phyloP scores from a whole-genome alignment of 2,797 vertebrate genomes.

The Cyprinodon diabolis region DNA sequence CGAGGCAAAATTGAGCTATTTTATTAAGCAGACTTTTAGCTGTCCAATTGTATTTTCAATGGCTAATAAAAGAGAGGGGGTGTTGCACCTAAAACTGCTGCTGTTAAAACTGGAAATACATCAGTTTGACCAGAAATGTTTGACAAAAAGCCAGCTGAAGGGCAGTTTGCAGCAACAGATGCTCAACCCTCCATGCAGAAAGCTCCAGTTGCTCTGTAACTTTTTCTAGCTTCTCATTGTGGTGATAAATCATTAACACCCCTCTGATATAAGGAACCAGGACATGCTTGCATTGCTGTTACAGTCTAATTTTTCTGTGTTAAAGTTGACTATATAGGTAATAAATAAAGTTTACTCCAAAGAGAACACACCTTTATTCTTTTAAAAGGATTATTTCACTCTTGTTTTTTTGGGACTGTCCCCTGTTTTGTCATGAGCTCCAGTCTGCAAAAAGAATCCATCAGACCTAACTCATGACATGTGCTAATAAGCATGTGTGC shows the following conservation, averaged over 20 bases:
- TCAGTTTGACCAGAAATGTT: no score
- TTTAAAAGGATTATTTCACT: neutral
- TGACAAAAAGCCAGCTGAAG: neutral
- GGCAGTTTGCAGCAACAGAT: neutral
- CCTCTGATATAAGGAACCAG: no score
- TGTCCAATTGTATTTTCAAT: no score
- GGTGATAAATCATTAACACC: no score
- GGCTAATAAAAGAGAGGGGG: no score
- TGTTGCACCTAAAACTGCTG: no score
- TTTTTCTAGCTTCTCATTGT: no score
- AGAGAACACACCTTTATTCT: neutral
- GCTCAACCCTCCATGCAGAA: neutral
- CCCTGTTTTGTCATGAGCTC: neutral
- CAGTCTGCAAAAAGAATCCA: neutral
- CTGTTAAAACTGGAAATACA: no score
- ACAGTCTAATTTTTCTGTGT: neutral
- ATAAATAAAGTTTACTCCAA: neutral
- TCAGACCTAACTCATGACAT: neutral
- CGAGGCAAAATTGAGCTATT: no score
- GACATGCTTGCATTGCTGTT: no score
- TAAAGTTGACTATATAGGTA: no score
- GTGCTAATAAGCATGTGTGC: conserved; percentile 1
- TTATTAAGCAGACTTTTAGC: no score
- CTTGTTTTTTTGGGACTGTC: neutral
- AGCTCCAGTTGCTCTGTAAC: neutral